These are phyloP conservation scores for Actinia equina DNA, from an alignment of 64 coral and sea anemone species.

Conservation along the genomic window DNA sequence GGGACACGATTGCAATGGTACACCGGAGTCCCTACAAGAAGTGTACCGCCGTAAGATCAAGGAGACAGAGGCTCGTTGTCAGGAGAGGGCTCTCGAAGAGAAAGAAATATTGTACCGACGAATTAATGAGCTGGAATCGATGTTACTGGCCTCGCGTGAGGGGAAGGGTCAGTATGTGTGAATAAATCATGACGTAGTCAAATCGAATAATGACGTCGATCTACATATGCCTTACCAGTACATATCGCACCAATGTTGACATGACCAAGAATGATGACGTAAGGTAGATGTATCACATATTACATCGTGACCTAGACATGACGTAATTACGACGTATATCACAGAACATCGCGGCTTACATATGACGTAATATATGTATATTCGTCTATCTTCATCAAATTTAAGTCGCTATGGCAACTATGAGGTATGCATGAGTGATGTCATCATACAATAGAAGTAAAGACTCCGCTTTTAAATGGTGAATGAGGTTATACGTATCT, in stretches of 20 bases:
- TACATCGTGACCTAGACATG: neutral
- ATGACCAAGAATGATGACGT: neutral
- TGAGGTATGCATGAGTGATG: too few species aligned
- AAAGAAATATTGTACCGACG: slow-evolving; percentile 20
- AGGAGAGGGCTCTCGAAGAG: slow-evolving; percentile 8
- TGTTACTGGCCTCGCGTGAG: neutral
- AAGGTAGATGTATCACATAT: neutral
- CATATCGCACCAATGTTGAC: neutral
- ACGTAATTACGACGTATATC: neutral
- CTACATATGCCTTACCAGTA: neutral
- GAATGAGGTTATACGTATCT: too few species aligned
- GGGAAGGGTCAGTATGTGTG: neutral
- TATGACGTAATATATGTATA: too few species aligned
- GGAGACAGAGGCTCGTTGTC: slow-evolving; percentile 1
- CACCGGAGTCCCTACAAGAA: neutral
- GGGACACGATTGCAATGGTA: neutral
- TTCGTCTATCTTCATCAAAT: too few species aligned
- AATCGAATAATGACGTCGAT: neutral
- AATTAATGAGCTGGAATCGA: slow-evolving; percentile 22
- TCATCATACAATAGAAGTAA: too few species aligned
- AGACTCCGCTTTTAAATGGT: too few species aligned
- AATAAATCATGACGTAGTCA: neutral
- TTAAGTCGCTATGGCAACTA: too few species aligned
- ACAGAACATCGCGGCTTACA: too few species aligned
- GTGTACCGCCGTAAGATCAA: slow-evolving; percentile 21